Base-by-base conservation (phyloP, 2,888 invertebrate genomes). In the Cerceris ruficornis region DNA sequence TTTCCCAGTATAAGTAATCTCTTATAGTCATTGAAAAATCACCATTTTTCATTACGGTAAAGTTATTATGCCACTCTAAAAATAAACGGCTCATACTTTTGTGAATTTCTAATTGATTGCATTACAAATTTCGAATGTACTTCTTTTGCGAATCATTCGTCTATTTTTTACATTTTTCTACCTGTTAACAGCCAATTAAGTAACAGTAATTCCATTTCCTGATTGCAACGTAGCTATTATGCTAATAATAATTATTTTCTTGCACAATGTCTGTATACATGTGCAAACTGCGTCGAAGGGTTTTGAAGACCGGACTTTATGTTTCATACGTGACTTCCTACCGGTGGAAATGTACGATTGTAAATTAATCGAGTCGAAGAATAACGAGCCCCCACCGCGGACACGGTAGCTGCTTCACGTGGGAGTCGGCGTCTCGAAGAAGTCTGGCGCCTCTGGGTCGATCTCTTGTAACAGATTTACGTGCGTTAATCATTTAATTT, bases 361-460 rank as follows among this genome's bases (percentile, higher is more conserved):
- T 84, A 82, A 84, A 82, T 82, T 85, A 80, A 84, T 84, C 82
- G 82, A 49, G 68, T 39, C 57, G 15, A 57, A 62, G 71, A 80
- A 62, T 73, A 77, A 82, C 68, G 72, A 82, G 64, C 66, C 61
- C 65, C 74, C 69, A 43, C 50, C 55, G 50, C 60, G 79, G 87
- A 90, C 85, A 90, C 89, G 90, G 87, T 89, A 75, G 69, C 78
- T 87, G 89, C 84, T 60, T 84, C 77, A 87, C 90, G 89, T 89
- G 90, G 89, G 89, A 89, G 85, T 82, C 73, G 75, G 55, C 69
- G 84, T 86, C 82, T 84, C 80, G 70, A 70, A 77, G 77, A 73
- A 67, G 84, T 82, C 84, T 85, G 80, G 86, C 84, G 86, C 86
- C 86, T 80, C 64, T 71, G 58, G 69, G 70, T 69, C 76, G 80